These are phyloP conservation scores for Dioctria rufipes DNA, from an alignment of 2,888 invertebrate genomes.

Conservation along the genomic window DNA sequence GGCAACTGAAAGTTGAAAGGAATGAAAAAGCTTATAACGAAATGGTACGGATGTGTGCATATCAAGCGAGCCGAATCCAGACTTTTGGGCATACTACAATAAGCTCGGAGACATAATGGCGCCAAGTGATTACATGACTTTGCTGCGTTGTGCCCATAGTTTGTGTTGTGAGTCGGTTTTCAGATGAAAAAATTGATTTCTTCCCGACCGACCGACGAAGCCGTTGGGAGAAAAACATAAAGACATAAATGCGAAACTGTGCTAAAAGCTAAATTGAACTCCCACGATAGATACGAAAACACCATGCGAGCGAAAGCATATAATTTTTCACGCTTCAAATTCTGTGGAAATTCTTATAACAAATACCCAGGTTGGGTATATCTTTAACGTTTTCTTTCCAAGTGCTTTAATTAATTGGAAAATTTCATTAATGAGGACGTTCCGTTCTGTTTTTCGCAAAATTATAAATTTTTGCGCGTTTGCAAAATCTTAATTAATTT, in stretches of 20 bases:
- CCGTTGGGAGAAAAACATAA: not conserved
- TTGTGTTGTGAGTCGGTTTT: not conserved
- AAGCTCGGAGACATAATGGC: slow-evolving; percentile 35
- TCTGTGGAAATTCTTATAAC: no score
- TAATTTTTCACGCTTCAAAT: no score
- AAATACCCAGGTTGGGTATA: no score
- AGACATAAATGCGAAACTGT: not conserved
- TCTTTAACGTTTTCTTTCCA: no score
- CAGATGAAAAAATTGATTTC: slow-evolving; percentile 24
- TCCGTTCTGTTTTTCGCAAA: no score
- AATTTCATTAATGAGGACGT: no score
- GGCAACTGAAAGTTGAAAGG: no score
- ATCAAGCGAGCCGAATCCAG: slow-evolving; percentile 8
- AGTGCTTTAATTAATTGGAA: no score
- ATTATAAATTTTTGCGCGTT: no score
- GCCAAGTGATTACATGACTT: slow-evolving; percentile 20
- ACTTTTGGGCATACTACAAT: slow-evolving; percentile 2
- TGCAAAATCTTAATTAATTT: no score
- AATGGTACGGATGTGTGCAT: not conserved
- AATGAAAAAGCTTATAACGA: no score
- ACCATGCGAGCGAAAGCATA: not conserved
- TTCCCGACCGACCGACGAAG: slow-evolving; percentile 2
- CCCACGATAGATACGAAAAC: not conserved
- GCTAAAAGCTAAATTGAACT: not conserved
- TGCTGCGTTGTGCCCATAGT: not conserved